Base-by-base conservation (phyloP, 2,888 invertebrate species). In the Homarus gammarus region DNA sequence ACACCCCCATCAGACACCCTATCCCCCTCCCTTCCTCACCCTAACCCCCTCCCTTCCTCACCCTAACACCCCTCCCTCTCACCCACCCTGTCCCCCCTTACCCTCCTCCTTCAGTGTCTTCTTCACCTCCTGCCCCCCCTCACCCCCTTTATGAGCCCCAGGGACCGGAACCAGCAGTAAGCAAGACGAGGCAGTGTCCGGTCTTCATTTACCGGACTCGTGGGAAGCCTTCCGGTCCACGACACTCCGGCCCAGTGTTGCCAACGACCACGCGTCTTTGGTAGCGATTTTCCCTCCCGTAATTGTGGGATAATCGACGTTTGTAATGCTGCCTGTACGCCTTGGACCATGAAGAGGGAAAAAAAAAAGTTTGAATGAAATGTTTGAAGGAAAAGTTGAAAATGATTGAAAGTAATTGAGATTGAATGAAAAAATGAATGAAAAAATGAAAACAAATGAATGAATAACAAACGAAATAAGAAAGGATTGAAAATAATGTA, bases 121-220 rank as follows among this genome's bases (percentile, higher is more conserved):
- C 44, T 44, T 38, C 36, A 15, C 40, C 77, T 44, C 77, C 44
- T 12, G 22, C 38, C 27, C n/a, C 8, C 31, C 78, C 44, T 27
- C 78, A 49, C 38, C 38, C n/a, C 51, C 78, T 49, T n/a, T n/a
- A 33, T 40, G 27, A 49, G 22, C 84, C 84, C 31, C n/a, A 56
- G 84, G 84, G 72, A 56, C 51, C 84, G 84, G 84, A 84, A 84
- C 84, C 73, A 84, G 84, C 84, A 72, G 84, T 73, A 51, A 84
- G 72, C 84, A 84, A 84, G 84, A 84, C 84, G 84, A n/a, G n/a
- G n/a, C 36, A 72, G 83, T 84, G 73, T 84, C 84, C 84, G 84
- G 84, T 33, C 51, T 49, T n/a, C n/a, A n/a, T n/a, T n/a, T n/a
- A n/a, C 51, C 73, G 61, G 84, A 84, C 61, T 38, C 84, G 72